Evolutionary conservation across 2,113 vertebrate genomes (phyloP).

Genomic region (Etia nguti): DNA sequence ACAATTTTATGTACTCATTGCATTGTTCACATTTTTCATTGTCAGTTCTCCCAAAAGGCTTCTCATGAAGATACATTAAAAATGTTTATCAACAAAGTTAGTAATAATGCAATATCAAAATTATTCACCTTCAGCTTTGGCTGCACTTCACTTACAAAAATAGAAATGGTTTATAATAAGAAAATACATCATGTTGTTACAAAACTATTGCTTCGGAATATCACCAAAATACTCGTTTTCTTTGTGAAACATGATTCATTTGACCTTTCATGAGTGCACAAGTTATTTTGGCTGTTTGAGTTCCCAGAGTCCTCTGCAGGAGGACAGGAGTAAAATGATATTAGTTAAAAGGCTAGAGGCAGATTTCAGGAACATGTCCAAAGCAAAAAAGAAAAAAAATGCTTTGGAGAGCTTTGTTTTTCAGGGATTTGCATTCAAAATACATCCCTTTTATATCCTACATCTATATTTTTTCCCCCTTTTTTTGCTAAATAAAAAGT

Average conservation of each 20-base stretch:
- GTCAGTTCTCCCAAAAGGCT: neutral
- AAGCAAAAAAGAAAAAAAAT: neutral
- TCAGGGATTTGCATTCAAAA: neutral
- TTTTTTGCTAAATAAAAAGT: neutral
- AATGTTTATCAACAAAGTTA: constrained; percentile 14
- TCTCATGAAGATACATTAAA: neutral
- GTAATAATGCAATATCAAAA: constrained; percentile 6
- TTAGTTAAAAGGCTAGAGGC: constrained; percentile 10
- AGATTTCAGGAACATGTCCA: neutral
- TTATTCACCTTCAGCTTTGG: constrained; percentile 15
- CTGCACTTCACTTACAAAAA: constrained; percentile 30
- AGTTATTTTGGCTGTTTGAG: neutral
- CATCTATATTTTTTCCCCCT: neutral
- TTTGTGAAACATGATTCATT: constrained; percentile 1
- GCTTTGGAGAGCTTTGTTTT: neutral
- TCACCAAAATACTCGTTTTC: neutral
- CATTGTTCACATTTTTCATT: constrained; percentile 21
- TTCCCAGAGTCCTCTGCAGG: constrained; percentile 3
- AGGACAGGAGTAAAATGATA: neutral
- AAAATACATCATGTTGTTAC: constrained; percentile 24
- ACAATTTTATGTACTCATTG: neutral
- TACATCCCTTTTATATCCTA: constrained; percentile 1
- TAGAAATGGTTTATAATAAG: constrained; percentile 16
- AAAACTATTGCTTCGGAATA: neutral
- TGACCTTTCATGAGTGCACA: neutral